A percentile compares a stretch with the other conserved stretches of the same genome.
These are phyloP conservation scores for Heliconius sara DNA, from an alignment of 2,888 invertebrate genomes.

Conservation along the genomic window DNA sequence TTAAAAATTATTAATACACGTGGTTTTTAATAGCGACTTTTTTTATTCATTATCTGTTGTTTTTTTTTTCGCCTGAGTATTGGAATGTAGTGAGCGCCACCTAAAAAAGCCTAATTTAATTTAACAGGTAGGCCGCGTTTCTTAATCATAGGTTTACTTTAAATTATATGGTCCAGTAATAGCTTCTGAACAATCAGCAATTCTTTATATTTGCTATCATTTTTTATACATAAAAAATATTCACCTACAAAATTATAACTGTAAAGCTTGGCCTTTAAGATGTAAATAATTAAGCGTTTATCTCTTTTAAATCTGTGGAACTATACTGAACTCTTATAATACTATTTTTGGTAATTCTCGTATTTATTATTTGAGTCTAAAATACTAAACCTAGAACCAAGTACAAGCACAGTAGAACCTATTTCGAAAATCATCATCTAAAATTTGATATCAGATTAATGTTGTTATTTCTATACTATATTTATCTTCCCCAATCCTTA, in stretches of 20 bases:
- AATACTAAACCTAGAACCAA: neutral
- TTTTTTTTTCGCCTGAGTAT: constrained; percentile 61
- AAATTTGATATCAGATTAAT: neutral
- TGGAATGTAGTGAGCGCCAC: constrained; percentile 72
- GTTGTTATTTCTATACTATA: constrained; percentile 2
- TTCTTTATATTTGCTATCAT: constrained; percentile 81
- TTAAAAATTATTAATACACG: constrained; percentile 76
- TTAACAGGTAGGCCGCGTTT: constrained; percentile 82
- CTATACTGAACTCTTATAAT: neutral
- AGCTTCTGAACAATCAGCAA: constrained; percentile 80
- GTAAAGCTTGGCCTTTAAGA: constrained; percentile 25
- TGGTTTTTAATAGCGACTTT: constrained; percentile 71
- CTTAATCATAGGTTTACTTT: constrained; percentile 81
- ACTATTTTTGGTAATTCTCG: neutral
- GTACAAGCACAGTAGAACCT: neutral
- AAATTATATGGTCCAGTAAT: constrained; percentile 81
- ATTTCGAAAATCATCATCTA: neutral
- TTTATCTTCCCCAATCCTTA: constrained; percentile 18
- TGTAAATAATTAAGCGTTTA: neutral
- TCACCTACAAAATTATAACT: constrained; percentile 51
- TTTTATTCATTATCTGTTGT: constrained; percentile 57
- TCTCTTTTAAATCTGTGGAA: neutral
- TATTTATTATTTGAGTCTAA: neutral
- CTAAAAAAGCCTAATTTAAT: constrained; percentile 83
- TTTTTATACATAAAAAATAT: constrained; percentile 70